Percentiles rank a stretch among this genome's conserved stretches.
Evolutionary conservation across 2,113 vertebrate genomes (phyloP).

Genomic region (Rattus rattus): DNA sequence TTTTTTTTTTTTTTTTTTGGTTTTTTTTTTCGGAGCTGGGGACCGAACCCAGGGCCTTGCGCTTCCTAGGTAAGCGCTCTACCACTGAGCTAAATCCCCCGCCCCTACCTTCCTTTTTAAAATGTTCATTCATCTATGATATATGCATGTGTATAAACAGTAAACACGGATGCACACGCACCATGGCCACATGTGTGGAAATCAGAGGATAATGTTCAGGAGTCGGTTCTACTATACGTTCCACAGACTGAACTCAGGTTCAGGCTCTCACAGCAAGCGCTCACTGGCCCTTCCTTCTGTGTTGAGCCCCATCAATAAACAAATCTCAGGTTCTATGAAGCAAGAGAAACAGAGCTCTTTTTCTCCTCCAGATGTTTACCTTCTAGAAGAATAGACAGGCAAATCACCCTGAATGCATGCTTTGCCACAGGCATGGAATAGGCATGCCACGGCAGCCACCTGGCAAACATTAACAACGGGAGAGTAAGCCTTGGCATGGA

Average conservation of each 20-base stretch:
- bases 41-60: no score
- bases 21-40: no score
- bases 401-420: neutral
- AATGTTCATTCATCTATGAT: neutral
- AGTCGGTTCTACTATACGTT: neutral
- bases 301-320: slow-evolving; percentile 5
- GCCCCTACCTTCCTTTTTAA: neutral
- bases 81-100: no score
- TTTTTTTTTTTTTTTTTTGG: no score
- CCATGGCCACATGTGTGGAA: neutral
- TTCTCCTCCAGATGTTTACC: neutral
- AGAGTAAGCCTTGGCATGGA: neutral
- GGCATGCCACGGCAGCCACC: neutral
- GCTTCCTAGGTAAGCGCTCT: no score
- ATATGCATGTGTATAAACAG: neutral
- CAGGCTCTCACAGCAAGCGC: neutral
- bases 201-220: neutral
- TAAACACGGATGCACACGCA: neutral
- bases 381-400: neutral
- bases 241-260: neutral
- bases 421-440: neutral
- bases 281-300: neutral
- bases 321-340: neutral
- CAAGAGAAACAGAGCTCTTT: slow-evolving; percentile 4
- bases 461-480: neutral